These are phyloP conservation scores for Ormyrus rosae DNA, from an alignment of 2,888 invertebrate genomes.

Conservation along the genomic window DNA sequence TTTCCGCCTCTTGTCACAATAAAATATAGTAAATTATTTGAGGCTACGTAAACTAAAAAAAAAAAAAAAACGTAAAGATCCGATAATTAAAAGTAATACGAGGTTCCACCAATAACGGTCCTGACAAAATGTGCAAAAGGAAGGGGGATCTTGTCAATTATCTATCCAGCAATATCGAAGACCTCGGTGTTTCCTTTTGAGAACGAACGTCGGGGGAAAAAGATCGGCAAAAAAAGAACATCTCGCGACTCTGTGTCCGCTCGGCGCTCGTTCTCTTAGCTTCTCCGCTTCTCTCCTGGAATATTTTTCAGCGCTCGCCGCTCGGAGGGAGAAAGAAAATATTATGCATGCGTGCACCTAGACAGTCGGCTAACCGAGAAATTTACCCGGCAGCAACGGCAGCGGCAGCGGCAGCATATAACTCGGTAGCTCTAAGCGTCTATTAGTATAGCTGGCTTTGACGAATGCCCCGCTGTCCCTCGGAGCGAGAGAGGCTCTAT, in stretches of 20 bases:
- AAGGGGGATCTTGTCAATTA: background rate
- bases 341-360: conserved; percentile 59
- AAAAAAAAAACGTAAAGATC: no score
- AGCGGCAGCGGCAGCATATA: background rate
- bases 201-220: background rate
- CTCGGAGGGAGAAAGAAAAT: conserved; percentile 21
- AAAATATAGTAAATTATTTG: no score
- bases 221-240: background rate
- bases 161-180: background rate
- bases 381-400: conserved; percentile 59
- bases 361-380: conserved; percentile 62
- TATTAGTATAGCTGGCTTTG: conserved; percentile 36
- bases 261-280: background rate
- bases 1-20: no score
- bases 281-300: conserved; percentile 42
- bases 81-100: no score
- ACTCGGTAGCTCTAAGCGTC: conserved; percentile 13
- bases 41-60: no score
- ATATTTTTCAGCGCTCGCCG: conserved; percentile 58
- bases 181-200: background rate
- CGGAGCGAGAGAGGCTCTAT: conserved; percentile 17
- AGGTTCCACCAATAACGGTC: no score
- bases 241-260: background rate
- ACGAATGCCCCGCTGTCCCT: conserved; percentile 42
- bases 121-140: background rate